Percentiles rank a stretch among this genome's conserved stretches.
Conservation (phyloP, 2,888 invertebrate genomes). For the Epinotia bilunana region DNA sequence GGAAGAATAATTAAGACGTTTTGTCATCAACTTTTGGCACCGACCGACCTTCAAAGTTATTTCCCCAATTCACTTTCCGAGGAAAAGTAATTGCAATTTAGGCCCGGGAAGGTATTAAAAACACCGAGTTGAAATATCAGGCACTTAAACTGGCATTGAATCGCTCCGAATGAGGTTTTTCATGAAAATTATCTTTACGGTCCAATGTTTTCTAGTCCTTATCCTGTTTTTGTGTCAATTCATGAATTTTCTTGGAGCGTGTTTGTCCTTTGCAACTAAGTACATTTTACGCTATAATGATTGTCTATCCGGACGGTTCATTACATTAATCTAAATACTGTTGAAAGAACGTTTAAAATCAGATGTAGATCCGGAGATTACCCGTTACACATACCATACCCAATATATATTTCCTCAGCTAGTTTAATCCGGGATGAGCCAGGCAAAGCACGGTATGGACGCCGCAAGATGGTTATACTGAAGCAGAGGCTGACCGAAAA, state of each 20-base stretch:
- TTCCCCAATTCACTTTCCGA: background rate
- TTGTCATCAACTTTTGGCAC: conserved; percentile 29
- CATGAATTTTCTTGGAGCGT: background rate
- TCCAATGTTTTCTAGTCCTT: conserved; percentile 2
- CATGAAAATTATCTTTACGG: conserved; percentile 4
- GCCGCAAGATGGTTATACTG: no score
- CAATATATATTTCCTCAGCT: no score
- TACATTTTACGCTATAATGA: background rate
- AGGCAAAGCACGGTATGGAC: no score
- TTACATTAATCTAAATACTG: no score
- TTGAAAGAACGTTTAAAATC: no score
- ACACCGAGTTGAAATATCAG: conserved; percentile 13
- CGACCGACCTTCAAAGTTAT: conserved; percentile 8
- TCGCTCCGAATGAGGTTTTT: background rate
- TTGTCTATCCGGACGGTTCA: no score
- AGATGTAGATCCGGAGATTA: no score
- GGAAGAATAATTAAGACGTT: conserved; percentile 29
- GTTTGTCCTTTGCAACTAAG: background rate
- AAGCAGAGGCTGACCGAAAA: no score
- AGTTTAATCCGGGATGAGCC: no score
- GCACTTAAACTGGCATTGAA: conserved; percentile 8
- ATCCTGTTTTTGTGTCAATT: background rate
- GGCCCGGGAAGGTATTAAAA: conserved; percentile 11
- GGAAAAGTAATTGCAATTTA: conserved; percentile 17
- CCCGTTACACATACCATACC: no score